Evolutionary conservation across 1,140 invertebrate genomes (phyloP).

Genomic region (Drosophila mauritiana): DNA sequence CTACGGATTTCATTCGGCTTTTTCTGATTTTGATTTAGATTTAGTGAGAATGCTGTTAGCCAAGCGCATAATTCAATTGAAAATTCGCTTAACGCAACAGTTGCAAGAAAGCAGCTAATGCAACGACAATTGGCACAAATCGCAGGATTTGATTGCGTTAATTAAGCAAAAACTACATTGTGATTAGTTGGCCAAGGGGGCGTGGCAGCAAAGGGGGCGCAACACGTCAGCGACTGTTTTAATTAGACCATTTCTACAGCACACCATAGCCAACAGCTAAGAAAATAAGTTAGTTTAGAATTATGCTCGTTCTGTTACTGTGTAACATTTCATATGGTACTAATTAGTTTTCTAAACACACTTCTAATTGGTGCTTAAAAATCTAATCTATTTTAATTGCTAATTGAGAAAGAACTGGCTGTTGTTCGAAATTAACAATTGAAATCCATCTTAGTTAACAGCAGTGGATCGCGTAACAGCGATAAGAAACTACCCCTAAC

Average conservation of each 20-base stretch:
- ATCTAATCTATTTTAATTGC: too few species aligned
- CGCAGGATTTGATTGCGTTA: conserved; percentile 72
- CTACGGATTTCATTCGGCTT: conserved; percentile 7
- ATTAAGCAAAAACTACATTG: conserved; percentile 67
- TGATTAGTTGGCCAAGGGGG: conserved; percentile 46
- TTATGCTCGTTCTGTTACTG: neutral
- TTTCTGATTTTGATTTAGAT: conserved; percentile 41
- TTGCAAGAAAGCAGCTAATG: conserved; percentile 17
- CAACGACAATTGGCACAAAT: conserved; percentile 71
- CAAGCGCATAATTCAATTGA: conserved; percentile 80
- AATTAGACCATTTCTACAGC: conserved; percentile 72
- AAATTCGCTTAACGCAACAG: conserved; percentile 63
- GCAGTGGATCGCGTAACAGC: neutral
- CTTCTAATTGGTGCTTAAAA: too few species aligned
- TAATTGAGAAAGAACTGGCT: too few species aligned
- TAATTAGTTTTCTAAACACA: too few species aligned
- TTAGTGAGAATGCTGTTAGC: conserved; percentile 78
- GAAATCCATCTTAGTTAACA: neutral
- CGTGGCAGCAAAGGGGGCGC: conserved; percentile 7
- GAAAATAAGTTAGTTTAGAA: neutral
- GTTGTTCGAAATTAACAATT: too few species aligned
- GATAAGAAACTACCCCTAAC: neutral
- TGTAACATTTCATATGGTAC: too few species aligned
- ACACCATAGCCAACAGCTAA: conserved; percentile 1
- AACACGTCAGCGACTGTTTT: conserved; percentile 63